A percentile compares a stretch with the other conserved stretches of the same genome.
phyloP scores from a whole-genome alignment of 1,140 invertebrate species.

The Agraylea sexmaculata region DNA sequence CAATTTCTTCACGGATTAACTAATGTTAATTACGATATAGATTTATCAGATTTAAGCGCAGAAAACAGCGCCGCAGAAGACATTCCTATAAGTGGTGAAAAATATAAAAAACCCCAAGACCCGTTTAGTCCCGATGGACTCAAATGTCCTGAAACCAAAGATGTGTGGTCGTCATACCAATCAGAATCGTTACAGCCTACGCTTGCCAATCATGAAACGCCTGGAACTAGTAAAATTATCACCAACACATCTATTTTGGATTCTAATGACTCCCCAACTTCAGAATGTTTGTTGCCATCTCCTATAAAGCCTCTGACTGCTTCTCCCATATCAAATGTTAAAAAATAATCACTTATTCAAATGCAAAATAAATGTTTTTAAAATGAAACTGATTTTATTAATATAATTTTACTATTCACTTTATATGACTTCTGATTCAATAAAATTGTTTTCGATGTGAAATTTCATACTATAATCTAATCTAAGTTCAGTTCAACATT shows the following conservation, averaged over 20 bases:
- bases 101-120: constrained; percentile 21
- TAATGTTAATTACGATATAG: constrained; percentile 62
- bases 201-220: constrained; percentile 25
- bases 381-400: constrained; percentile 5
- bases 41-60: constrained; percentile 54
- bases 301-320: constrained; percentile 45
- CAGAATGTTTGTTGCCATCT: constrained; percentile 48
- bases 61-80: constrained; percentile 55
- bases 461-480: no score
- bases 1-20: constrained; percentile 43
- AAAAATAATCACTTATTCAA: not conserved
- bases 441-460: no score
- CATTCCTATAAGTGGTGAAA: constrained; percentile 23
- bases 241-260: constrained; percentile 50
- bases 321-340: not conserved
- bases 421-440: constrained; percentile 1
- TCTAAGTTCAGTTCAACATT: no score
- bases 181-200: constrained; percentile 10
- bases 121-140: constrained; percentile 29
- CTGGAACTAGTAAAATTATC: no score
- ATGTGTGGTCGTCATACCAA: constrained; percentile 15
- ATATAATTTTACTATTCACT: constrained; percentile 1
- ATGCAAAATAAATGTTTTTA: constrained; percentile 8
- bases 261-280: constrained; percentile 42
- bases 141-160: constrained; percentile 24